Base-by-base conservation (phyloP, 2,888 invertebrate genomes). In the Lithodes maja region DNA sequence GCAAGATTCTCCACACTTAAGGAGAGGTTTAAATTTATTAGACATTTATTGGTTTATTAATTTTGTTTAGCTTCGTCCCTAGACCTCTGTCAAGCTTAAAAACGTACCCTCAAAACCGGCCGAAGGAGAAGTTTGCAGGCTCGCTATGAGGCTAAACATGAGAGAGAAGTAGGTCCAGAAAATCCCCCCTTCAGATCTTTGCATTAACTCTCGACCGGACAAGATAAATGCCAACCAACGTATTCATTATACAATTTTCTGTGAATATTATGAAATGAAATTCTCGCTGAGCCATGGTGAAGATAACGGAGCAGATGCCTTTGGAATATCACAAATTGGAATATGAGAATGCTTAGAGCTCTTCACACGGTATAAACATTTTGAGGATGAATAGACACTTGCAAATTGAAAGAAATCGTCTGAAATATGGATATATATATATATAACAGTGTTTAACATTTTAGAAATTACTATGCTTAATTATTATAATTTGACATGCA, bases 201-300 rank as follows among this genome's bases (percentile, higher is more conserved):
- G 0, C 61, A 61, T 12, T 61, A 7, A 61, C 61, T 61, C 71
- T 17, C 15, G n/a, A 71, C 71, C n/a, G 71, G 71, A 71, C 71
- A 71, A 71, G 71, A 71, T 17, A 71, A 71, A 71, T 71, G 71
- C 71, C 71, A 5, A 5, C 71, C 71, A 1, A 17, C 17, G 71
- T 71, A 17, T 17, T 71, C 71, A 71, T 71, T 71, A 71, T 71
- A 71, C 71, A 71, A 71, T 71, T 71, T 71, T 71, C 71, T 71
- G 71, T 71, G 71, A 12, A 71, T 71, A 71, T 12, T 71, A n/a
- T 71, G 17, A 71, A 71, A 17, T n/a, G 71, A 17, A 17, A 71
- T 71, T 1, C 71, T 71, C 12, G 12, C 71, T 2, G 71, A 71
- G 17, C 71, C 17, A 17, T 17, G n/a, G 71, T 17, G n/a, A 71